Conservation (phyloP, 2,113 vertebrate species). For the Lagopus muta region DNA sequence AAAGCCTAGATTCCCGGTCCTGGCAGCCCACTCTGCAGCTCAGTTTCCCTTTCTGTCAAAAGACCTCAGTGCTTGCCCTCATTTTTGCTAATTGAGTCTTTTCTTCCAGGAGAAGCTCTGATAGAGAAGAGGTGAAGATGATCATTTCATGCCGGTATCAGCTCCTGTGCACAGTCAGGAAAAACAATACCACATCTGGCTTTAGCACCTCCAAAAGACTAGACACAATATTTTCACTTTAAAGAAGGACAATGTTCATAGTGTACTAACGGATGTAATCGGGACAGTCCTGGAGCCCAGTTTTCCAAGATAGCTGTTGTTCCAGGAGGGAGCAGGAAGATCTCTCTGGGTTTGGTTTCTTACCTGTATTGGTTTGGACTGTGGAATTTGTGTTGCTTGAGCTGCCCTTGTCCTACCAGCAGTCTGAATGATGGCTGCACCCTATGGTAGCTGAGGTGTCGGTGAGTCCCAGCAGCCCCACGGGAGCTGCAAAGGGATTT, state of each 20-base stretch:
- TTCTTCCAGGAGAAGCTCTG: constrained; percentile 81
- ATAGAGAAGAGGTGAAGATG: constrained; percentile 62
- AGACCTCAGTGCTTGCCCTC: not conserved
- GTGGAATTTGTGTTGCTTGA: constrained; percentile 38
- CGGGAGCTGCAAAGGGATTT: constrained; percentile 13
- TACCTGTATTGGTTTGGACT: constrained; percentile 42
- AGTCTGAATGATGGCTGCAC: not conserved
- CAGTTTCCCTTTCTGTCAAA: not conserved
- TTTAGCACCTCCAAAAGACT: constrained; percentile 61
- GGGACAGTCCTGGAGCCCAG: constrained; percentile 60
- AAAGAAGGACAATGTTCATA: constrained; percentile 73
- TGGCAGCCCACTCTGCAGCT: not conserved
- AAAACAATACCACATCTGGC: constrained; percentile 25
- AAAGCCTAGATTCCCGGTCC: not conserved
- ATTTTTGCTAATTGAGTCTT: not conserved
- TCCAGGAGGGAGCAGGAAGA: constrained; percentile 37
- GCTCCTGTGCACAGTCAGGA: constrained; percentile 35
- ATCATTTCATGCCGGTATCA: constrained; percentile 26
- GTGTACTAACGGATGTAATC: constrained; percentile 29
- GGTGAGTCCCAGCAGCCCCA: not conserved
- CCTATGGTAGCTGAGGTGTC: not conserved
- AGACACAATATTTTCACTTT: constrained; percentile 71
- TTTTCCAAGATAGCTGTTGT: constrained; percentile 31
- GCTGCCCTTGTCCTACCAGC: not conserved
- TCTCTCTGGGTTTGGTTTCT: constrained; percentile 55